A percentile compares a stretch with the other conserved stretches of the same genome.
phyloP scores from a whole-genome alignment of 1,140 invertebrate species.

The Drosophila littoralis region DNA sequence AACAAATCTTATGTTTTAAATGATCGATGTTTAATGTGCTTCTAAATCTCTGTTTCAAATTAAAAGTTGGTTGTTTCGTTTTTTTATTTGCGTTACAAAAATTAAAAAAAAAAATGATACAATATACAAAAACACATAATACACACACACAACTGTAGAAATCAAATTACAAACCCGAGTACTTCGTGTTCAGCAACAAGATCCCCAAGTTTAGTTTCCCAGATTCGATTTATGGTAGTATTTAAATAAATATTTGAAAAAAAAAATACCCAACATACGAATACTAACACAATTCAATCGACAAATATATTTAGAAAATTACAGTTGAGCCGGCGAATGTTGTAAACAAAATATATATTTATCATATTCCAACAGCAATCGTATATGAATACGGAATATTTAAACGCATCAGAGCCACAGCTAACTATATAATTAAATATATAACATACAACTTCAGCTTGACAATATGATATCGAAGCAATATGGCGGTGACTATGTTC shows the following conservation, averaged over 20 bases:
- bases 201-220: neutral
- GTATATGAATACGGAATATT: neutral
- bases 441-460: constrained; percentile 33
- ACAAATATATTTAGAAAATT: neutral
- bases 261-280: constrained; percentile 6
- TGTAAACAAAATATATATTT: neutral
- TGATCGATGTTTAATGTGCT: constrained; percentile 79
- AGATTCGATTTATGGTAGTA: neutral
- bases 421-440: constrained; percentile 1
- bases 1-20: constrained; percentile 60
- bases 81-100: constrained; percentile 39
- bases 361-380: constrained; percentile 11
- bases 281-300: constrained; percentile 7
- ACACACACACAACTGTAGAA: constrained; percentile 25
- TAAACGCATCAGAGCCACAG: constrained; percentile 5
- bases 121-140: constrained; percentile 35
- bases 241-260: neutral
- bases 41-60: constrained; percentile 68
- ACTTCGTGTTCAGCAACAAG: neutral
- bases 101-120: neutral
- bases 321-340: neutral
- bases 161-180: constrained; percentile 18
- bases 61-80: constrained; percentile 60
- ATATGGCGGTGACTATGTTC: constrained; percentile 84
- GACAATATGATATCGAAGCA: constrained; percentile 83